Percentiles rank a stretch among this genome's conserved stretches.
These are phyloP conservation scores for Charadrius vociferus DNA, from an alignment of 2,113 vertebrate genomes.

Conservation along the genomic window DNA sequence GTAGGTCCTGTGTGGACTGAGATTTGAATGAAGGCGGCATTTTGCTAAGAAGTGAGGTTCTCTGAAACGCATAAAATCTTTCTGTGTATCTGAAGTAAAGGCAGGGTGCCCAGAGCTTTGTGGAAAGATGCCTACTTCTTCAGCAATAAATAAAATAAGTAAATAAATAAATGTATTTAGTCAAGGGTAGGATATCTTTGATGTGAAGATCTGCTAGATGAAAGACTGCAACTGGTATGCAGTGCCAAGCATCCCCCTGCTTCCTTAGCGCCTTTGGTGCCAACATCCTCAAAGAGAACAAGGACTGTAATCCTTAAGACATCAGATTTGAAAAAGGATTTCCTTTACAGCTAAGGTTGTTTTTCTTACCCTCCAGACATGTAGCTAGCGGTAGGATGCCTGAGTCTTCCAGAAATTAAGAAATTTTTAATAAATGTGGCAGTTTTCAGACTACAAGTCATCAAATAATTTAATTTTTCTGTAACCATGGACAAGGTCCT, in stretches of 20 bases:
- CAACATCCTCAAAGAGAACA: constrained; percentile 48
- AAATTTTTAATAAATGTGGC: not conserved
- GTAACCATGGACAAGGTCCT: not conserved
- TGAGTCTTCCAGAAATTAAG: not conserved
- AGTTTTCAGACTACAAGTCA: not conserved
- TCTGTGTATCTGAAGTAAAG: not conserved
- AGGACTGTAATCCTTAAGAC: not conserved
- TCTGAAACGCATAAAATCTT: not conserved
- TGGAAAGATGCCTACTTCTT: constrained; percentile 16
- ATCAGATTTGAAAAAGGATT: constrained; percentile 51
- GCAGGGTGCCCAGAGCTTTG: constrained; percentile 10
- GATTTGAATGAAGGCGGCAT: not conserved
- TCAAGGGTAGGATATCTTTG: constrained; percentile 42
- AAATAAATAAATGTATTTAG: constrained; percentile 1
- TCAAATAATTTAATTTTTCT: not conserved
- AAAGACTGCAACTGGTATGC: constrained; percentile 23
- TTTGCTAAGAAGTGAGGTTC: constrained; percentile 10
- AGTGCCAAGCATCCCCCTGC: not conserved
- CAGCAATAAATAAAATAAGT: constrained; percentile 3
- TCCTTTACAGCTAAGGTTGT: constrained; percentile 28
- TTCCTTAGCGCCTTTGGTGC: constrained; percentile 43
- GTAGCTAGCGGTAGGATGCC: not conserved
- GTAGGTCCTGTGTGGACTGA: not conserved
- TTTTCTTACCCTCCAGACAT: constrained; percentile 10
- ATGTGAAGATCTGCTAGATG: constrained; percentile 48